Evolutionary conservation across 2,888 invertebrate species (phyloP).

Genomic region (Coleophora flavipennella): DNA sequence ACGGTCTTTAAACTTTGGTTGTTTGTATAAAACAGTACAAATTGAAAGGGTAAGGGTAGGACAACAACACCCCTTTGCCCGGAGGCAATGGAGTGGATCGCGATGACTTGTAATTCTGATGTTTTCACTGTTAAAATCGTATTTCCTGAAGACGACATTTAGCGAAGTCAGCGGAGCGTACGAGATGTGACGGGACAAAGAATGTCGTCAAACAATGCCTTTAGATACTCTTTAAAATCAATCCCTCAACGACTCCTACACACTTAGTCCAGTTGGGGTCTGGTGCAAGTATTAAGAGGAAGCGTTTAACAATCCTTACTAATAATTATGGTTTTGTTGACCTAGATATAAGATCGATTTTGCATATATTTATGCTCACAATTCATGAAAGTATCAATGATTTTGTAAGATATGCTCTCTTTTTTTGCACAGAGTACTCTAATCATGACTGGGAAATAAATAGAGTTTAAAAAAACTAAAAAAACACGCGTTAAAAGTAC

Average conservation of each 20-base stretch:
- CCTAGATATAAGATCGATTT: no score
- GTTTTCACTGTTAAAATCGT: constrained; percentile 70
- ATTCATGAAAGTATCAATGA: no score
- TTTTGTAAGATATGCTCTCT: no score
- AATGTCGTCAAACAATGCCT: constrained; percentile 48
- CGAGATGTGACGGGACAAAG: constrained; percentile 53
- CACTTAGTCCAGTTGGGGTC: constrained; percentile 24
- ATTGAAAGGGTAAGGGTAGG: constrained; percentile 49
- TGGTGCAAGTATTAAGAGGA: constrained; percentile 20
- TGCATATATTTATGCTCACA: no score
- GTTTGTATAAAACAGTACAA: constrained; percentile 47
- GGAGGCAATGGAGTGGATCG: constrained; percentile 56
- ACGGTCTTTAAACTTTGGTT: constrained; percentile 33
- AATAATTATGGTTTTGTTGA: no score
- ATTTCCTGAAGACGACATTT: constrained; percentile 65
- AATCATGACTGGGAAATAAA: no score
- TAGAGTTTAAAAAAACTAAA: no score
- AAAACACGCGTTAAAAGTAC: no score
- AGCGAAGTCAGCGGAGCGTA: constrained; percentile 51
- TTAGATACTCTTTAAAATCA: constrained; percentile 57
- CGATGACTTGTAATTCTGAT: constrained; percentile 68
- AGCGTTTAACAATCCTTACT: no score
- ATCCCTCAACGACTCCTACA: constrained; percentile 57
- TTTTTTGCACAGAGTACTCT: no score
- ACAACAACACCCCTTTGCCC: constrained; percentile 64